Percentiles rank a stretch among this genome's conserved stretches.
Evolutionary conservation across 2,888 invertebrate genomes (phyloP).

Genomic region (Phaonia tiefii): DNA sequence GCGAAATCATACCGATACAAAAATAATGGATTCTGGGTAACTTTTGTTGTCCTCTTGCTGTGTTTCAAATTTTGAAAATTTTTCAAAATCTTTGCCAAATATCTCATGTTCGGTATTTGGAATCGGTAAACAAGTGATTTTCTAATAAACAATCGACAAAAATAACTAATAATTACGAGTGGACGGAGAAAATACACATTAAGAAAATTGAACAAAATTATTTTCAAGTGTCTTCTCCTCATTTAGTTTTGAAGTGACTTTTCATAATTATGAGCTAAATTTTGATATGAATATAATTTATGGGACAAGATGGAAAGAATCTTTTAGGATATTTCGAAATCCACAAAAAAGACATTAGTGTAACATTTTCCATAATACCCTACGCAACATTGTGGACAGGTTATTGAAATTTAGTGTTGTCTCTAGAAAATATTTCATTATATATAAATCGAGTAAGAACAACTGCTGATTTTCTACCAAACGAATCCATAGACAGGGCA

Average conservation of each 20-base stretch:
- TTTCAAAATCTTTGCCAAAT: conserved; percentile 27
- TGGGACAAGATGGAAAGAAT: too few species aligned
- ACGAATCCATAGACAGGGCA: too few species aligned
- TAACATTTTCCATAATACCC: too few species aligned
- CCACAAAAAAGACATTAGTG: too few species aligned
- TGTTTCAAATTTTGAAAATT: conserved; percentile 9
- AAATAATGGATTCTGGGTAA: background rate
- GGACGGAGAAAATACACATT: conserved; percentile 2
- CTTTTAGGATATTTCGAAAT: too few species aligned
- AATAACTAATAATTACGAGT: conserved; percentile 1
- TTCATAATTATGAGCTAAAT: background rate
- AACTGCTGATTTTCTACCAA: too few species aligned
- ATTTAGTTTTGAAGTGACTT: background rate
- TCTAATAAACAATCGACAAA: background rate
- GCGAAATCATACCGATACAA: background rate
- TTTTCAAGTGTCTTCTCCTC: conserved; percentile 6
- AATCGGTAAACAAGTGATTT: conserved; percentile 4
- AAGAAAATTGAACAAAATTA: conserved; percentile 8
- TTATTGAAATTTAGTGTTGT: too few species aligned
- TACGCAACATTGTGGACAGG: too few species aligned
- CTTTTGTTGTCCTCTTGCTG: background rate
- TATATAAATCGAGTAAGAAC: too few species aligned
- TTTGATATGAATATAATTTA: too few species aligned
- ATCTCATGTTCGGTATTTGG: conserved; percentile 3
- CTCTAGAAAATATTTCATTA: too few species aligned